Base-by-base conservation (phyloP, 2,888 invertebrate species). In the Timandra comae region DNA sequence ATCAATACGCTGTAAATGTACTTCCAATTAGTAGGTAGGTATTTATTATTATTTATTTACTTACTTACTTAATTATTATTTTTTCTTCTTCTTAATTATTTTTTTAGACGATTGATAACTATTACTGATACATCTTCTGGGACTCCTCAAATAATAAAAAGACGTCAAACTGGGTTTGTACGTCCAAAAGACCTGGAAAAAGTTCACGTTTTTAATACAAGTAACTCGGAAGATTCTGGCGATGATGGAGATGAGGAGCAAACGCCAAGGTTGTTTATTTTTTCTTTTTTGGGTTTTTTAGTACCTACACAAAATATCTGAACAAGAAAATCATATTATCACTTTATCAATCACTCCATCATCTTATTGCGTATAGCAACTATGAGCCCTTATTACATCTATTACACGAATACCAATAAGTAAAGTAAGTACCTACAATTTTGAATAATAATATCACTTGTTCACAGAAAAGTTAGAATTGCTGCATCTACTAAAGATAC, bases 151-250 rank as follows among this genome's bases (percentile, higher is more conserved):
- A 50, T 34, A 37, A 70, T 74, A 35, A 68, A 56, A 33, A 56
- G 77, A 33, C 60, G 74, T 3, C 73, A 67, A 38, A 77, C 80
- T 3, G 80, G 77, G 1, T 78, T 69, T 31, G 52, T 65, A 7
- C 50, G 56, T 2, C 48, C 54, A 1, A 41, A 50, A 28, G 67
- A 66, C 35, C 41, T 75, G 30, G 56, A 60, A 37, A 62, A 49
- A 29, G 44, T 65, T 7, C 52, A 38, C 19, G 20, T 43, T 2
- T 38, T 52, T 9, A 20, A 37, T 20, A 35, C 7, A 9, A 4
- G 28, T 3, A 28, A 19, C 4, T 11, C 7, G 7, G 33, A 35
- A 12, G 12, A 23, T 3, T 30, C 27, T 2, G 25, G 42, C 1
- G 35, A 39, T 20, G 29, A 43, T 1, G 25, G 33, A 3, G 53